These are phyloP conservation scores for Opisthocomus hoazin DNA, from an alignment of 2,113 vertebrate genomes.

Conservation along the genomic window DNA sequence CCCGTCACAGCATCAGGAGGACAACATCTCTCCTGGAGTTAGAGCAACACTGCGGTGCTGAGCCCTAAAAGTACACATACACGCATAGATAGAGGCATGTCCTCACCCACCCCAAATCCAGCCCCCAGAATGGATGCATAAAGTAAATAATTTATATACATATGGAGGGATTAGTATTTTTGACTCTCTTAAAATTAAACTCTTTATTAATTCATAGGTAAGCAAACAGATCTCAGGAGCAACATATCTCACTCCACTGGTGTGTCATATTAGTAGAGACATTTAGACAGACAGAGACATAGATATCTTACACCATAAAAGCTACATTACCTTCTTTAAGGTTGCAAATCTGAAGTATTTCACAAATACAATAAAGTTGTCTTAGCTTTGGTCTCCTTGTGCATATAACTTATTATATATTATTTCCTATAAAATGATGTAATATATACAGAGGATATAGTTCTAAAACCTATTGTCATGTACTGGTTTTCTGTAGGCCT, in stretches of 20 bases:
- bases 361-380: background rate
- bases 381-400: background rate
- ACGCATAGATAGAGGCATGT: background rate
- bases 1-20: accelerated
- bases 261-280: background rate
- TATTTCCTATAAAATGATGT: background rate
- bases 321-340: background rate
- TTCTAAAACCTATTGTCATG: background rate
- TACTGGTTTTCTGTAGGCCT: background rate
- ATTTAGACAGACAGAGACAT: background rate
- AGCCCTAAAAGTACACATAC: background rate
- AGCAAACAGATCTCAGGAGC: background rate
- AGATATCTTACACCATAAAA: background rate
- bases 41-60: background rate
- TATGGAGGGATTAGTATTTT: background rate
- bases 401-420: background rate
- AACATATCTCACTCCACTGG: background rate
- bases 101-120: background rate
- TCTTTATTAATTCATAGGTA: background rate
- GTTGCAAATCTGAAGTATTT: background rate
- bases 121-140: background rate
- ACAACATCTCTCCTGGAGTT: background rate
- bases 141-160: background rate
- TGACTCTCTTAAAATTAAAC: background rate
- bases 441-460: background rate